phyloP scores from a whole-genome alignment of 2,113 vertebrate species.

The Periophthalmodon schlosseri region DNA sequence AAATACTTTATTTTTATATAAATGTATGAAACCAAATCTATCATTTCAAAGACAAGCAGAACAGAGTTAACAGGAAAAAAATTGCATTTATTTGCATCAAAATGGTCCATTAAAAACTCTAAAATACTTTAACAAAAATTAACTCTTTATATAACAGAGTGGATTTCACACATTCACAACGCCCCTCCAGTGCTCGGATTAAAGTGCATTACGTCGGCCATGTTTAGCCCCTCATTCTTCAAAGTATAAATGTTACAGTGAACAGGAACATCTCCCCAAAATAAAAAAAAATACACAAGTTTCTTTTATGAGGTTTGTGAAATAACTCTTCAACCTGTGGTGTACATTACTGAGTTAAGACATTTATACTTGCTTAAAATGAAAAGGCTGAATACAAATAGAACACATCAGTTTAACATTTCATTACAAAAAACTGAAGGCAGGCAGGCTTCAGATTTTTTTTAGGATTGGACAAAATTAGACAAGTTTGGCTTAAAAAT shows the following conservation, averaged over 20 bases:
- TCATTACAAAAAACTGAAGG: background rate
- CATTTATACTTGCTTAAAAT: constrained; percentile 2
- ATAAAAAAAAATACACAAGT: background rate
- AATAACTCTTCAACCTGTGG: constrained; percentile 20
- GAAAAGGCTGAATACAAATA: background rate
- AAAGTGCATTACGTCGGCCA: constrained; percentile 69
- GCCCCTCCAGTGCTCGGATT: constrained; percentile 41
- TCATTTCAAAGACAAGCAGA: background rate
- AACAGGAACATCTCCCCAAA: background rate
- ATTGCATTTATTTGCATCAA: constrained; percentile 69
- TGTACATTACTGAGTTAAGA: constrained; percentile 32
- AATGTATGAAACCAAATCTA: too few species aligned
- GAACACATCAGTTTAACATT: background rate
- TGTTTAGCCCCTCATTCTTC: background rate
- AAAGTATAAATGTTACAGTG: constrained; percentile 1
- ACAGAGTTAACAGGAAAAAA: background rate
- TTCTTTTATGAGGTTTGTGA: constrained; percentile 14
- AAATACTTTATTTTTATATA: too few species aligned
- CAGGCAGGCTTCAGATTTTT: background rate
- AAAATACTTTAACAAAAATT: constrained; percentile 36
- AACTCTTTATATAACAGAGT: constrained; percentile 12
- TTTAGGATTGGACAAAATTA: background rate
- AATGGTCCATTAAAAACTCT: constrained; percentile 60
- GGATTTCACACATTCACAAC: constrained; percentile 38
- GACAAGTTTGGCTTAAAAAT: background rate